phyloP scores from a whole-genome alignment of 2,888 invertebrate genomes.

The Rhagonycha fulva region DNA sequence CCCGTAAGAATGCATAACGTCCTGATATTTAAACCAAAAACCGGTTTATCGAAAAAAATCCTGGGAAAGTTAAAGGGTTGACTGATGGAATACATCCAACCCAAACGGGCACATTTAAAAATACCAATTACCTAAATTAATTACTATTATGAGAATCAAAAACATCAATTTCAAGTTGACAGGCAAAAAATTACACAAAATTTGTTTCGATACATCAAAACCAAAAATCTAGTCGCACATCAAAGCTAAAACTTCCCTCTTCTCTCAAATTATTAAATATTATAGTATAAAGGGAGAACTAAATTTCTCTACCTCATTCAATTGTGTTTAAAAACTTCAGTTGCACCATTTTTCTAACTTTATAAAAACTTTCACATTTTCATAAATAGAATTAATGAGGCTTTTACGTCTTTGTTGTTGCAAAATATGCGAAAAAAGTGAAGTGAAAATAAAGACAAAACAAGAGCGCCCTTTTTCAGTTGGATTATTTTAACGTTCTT shows the following conservation, averaged over 20 bases:
- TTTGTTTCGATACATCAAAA: not conserved
- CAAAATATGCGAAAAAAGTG: no score
- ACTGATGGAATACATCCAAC: slow-evolving; percentile 14
- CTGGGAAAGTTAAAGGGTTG: slow-evolving; percentile 36
- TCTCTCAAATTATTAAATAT: not conserved
- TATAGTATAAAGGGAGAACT: not conserved
- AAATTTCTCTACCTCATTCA: not conserved
- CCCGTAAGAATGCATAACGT: slow-evolving; percentile 34
- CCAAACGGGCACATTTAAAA: slow-evolving; percentile 3
- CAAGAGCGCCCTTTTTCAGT: no score
- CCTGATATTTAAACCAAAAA: slow-evolving; percentile 34
- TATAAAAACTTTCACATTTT: not conserved
- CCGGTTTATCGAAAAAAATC: slow-evolving; percentile 38
- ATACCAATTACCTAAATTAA: not conserved
- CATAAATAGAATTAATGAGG: not conserved
- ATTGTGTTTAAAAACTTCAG: not conserved
- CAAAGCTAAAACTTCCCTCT: not conserved
- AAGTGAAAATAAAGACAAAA: no score
- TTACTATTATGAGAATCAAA: not conserved
- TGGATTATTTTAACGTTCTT: no score
- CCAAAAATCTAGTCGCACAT: not conserved
- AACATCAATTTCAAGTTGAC: not conserved
- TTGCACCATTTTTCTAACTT: not conserved
- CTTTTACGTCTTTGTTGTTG: not conserved
- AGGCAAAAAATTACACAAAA: not conserved